Evolutionary conservation across 2,797 vertebrate genomes (phyloP).

Genomic region (Austrolebias charrua): DNA sequence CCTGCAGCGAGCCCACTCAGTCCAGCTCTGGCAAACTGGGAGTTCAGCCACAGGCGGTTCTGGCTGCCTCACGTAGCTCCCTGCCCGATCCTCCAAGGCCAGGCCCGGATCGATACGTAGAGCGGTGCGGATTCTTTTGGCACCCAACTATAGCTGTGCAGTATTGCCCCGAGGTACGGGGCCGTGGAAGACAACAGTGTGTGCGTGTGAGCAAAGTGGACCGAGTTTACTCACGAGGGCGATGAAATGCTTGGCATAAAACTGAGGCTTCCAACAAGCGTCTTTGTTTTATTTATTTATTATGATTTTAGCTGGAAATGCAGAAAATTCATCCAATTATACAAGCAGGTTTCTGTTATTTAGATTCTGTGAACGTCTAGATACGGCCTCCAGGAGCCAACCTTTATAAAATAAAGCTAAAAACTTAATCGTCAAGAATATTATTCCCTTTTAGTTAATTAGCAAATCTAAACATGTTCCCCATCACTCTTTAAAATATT

Average conservation of each 20-base stretch:
- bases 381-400: not conserved
- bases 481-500: slow-evolving; percentile 5
- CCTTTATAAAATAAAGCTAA: too few species aligned
- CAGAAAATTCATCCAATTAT: slow-evolving; percentile 26
- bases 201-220: slow-evolving; percentile 65
- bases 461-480: too few species aligned
- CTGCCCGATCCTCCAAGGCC: slow-evolving; percentile 72
- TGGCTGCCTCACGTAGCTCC: slow-evolving; percentile 68
- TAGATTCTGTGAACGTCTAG: too few species aligned
- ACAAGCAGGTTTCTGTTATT: not conserved
- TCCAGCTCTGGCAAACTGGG: slow-evolving; percentile 69
- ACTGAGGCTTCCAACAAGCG: slow-evolving; percentile 42
- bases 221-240: slow-evolving; percentile 68
- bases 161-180: slow-evolving; percentile 66
- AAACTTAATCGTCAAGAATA: too few species aligned
- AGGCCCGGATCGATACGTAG: slow-evolving; percentile 71
- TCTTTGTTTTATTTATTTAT: slow-evolving; percentile 11
- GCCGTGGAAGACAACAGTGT: slow-evolving; percentile 69
- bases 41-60: slow-evolving; percentile 74
- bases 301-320: slow-evolving; percentile 23
- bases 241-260: slow-evolving; percentile 60
- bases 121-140: slow-evolving; percentile 69
- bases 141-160: slow-evolving; percentile 71
- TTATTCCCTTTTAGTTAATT: too few species aligned
- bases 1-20: slow-evolving; percentile 70